Conservation (phyloP, 2,888 invertebrate genomes). For the Phrixothrix hirtus region DNA sequence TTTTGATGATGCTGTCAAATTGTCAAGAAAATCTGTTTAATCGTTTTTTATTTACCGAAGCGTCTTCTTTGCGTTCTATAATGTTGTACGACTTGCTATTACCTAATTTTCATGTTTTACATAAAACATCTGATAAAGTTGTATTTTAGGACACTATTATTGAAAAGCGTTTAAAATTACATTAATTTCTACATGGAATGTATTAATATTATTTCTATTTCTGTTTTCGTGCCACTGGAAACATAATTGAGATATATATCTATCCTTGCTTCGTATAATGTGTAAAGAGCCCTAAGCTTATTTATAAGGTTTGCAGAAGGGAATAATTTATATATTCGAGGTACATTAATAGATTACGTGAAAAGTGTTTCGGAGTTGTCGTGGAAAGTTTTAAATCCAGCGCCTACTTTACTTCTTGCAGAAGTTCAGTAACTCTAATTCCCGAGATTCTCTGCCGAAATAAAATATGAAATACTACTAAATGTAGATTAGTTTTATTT, state of each 20-base stretch:
- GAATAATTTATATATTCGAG: constrained; percentile 17
- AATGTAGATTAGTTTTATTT: constrained; percentile 52
- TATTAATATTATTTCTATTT: constrained; percentile 25
- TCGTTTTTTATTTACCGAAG: no score
- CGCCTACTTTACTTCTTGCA: constrained; percentile 38
- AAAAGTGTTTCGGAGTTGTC: constrained; percentile 27
- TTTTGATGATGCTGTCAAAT: no score
- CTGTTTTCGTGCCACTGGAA: constrained; percentile 15
- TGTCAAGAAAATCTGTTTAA: no score
- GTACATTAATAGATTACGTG: constrained; percentile 44
- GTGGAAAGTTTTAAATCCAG: constrained; percentile 38
- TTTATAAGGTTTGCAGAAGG: constrained; percentile 1
- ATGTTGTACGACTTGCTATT: no score
- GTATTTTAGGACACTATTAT: no score
- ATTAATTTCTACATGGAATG: constrained; percentile 22
- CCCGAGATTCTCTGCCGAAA: constrained; percentile 33
- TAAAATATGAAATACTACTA: constrained; percentile 48
- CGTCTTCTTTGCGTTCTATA: no score
- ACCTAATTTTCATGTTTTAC: no score
- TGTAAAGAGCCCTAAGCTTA: not conserved
- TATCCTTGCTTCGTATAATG: not conserved
- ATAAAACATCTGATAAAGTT: no score
- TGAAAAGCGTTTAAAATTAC: constrained; percentile 29
- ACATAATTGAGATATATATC: constrained; percentile 23
- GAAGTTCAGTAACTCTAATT: constrained; percentile 36